Evolutionary conservation across 2,797 vertebrate species (phyloP).

Genomic region (Sebastes variabilis): DNA sequence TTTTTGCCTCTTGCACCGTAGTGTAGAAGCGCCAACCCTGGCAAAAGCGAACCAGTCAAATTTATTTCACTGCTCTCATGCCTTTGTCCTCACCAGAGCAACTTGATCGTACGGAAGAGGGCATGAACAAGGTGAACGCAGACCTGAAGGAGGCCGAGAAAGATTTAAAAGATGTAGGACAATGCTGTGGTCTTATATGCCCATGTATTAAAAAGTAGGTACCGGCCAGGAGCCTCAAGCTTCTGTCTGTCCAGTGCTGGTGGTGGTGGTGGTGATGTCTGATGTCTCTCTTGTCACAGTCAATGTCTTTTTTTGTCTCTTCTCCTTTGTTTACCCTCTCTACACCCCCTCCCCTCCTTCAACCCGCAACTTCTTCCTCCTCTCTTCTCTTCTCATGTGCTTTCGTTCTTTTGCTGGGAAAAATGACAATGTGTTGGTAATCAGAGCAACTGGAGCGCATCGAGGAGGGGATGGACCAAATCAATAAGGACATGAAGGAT

Average conservation of each 20-base stretch:
- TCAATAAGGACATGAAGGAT: conserved; percentile 99
- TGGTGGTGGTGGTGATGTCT: conserved; percentile 83
- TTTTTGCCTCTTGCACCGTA: conserved; percentile 53
- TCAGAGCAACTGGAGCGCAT: conserved; percentile 99
- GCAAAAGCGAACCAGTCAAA: conserved; percentile 48
- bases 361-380: conserved; percentile 44
- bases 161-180: conserved; percentile 99
- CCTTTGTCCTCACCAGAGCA: conserved; percentile 99
- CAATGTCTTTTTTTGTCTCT: conserved; percentile 95
- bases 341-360: conserved; percentile 32
- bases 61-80: conserved; percentile 97
- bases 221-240: conserved; percentile 88
- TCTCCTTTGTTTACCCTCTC: conserved; percentile 75
- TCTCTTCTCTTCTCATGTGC: conserved; percentile 89
- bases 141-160: conserved; percentile 99
- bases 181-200: conserved; percentile 99
- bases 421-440: conserved; percentile 96
- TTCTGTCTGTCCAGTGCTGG: conserved; percentile 88
- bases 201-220: conserved; percentile 99
- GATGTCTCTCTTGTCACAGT: conserved; percentile 94
- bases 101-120: conserved; percentile 99
- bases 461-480: conserved; percentile 99
- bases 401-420: conserved; percentile 95
- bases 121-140: conserved; percentile 99
- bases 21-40: conserved; percentile 48